A percentile compares a stretch with the other conserved stretches of the same genome.
These are phyloP conservation scores for Maniola hyperantus DNA, from an alignment of 2,888 invertebrate species.

Conservation along the genomic window DNA sequence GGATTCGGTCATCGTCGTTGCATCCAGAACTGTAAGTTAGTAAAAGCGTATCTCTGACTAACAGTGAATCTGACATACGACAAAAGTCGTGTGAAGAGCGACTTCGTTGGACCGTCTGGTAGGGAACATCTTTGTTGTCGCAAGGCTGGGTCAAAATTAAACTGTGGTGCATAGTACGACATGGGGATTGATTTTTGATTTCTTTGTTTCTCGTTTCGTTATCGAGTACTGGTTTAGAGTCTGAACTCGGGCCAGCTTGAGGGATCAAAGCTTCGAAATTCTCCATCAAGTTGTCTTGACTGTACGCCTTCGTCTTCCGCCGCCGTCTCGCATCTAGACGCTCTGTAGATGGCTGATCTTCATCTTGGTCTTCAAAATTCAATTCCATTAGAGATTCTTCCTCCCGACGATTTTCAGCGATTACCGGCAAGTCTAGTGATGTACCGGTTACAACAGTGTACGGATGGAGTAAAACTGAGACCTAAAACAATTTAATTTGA, in stretches of 20 bases:
- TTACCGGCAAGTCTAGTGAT: constrained; percentile 67
- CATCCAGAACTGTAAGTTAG: constrained; percentile 48
- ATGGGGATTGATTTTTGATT: constrained; percentile 30
- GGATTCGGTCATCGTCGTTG: constrained; percentile 33
- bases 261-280: constrained; percentile 31
- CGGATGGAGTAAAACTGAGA: constrained; percentile 68
- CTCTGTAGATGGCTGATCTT: constrained; percentile 27
- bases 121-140: constrained; percentile 54
- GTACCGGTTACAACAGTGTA: constrained; percentile 60
- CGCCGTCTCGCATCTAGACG: constrained; percentile 14
- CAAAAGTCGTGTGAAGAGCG: constrained; percentile 58
- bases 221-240: constrained; percentile 25
- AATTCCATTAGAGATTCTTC: constrained; percentile 57
- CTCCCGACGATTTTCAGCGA: constrained; percentile 59
- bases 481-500: constrained; percentile 47
- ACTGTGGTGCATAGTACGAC: constrained; percentile 56
- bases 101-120: constrained; percentile 53
- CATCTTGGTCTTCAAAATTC: constrained; percentile 46
- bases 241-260: constrained; percentile 38
- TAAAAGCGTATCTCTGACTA: constrained; percentile 43
- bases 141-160: constrained; percentile 48
- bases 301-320: constrained; percentile 53
- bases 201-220: constrained; percentile 35
- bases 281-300: constrained; percentile 48
- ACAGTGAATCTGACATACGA: constrained; percentile 35